phyloP scores from a whole-genome alignment of 2,888 invertebrate genomes.

The Acanthacorydalis orientalis region DNA sequence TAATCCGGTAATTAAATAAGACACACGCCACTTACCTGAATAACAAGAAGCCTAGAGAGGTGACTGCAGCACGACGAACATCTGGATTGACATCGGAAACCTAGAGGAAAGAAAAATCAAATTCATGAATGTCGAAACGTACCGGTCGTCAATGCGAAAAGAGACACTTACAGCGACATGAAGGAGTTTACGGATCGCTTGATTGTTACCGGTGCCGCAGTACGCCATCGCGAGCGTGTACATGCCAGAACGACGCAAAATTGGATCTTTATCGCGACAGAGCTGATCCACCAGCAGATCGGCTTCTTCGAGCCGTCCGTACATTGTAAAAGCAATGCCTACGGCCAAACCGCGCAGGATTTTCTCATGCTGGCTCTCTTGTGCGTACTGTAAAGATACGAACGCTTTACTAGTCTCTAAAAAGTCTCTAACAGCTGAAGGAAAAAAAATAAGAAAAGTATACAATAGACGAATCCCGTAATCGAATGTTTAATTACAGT shows the following conservation, averaged over 20 bases:
- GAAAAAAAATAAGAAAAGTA: no score
- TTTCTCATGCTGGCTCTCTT: slow-evolving; percentile 96
- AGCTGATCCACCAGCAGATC: slow-evolving; percentile 83
- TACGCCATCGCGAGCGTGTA: slow-evolving; percentile 97
- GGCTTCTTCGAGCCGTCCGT: slow-evolving; percentile 90
- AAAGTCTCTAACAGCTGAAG: no score
- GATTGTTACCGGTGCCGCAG: slow-evolving; percentile 94
- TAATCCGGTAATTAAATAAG: no score
- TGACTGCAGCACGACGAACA: slow-evolving; percentile 94
- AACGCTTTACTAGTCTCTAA: no score
- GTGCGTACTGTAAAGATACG: slow-evolving; percentile 52
- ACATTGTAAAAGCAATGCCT: slow-evolving; percentile 93
- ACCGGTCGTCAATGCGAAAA: background rate
- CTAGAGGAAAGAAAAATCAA: slow-evolving; percentile 20
- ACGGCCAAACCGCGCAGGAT: slow-evolving; percentile 93
- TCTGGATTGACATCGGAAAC: slow-evolving; percentile 97
- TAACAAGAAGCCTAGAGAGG: slow-evolving; percentile 92
- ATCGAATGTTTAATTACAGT: background rate
- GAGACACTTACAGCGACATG: slow-evolving; percentile 72
- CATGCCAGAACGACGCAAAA: slow-evolving; percentile 89
- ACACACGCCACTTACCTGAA: slow-evolving; percentile 44
- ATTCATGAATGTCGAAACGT: slow-evolving; percentile 1
- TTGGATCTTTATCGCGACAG: slow-evolving; percentile 85
- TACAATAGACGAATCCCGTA: no score
- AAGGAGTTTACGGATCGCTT: slow-evolving; percentile 83